These are phyloP conservation scores for Cottoperca gobio DNA, from an alignment of 2,797 vertebrate species.

Conservation along the genomic window DNA sequence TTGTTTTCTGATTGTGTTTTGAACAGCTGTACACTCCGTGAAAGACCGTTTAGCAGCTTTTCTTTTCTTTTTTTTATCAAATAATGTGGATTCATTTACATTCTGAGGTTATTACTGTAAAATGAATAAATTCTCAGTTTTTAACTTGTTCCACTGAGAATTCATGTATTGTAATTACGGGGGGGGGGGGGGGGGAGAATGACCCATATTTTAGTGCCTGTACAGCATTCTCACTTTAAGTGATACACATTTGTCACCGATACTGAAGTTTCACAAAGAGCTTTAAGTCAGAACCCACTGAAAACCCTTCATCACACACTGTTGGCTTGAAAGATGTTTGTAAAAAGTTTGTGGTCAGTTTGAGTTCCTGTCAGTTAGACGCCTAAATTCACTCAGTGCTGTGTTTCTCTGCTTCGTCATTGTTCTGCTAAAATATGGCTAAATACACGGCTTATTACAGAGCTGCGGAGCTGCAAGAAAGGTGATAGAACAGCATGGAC, in stretches of 20 bases:
- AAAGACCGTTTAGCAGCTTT: constrained; percentile 17
- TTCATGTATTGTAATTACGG: constrained; percentile 22
- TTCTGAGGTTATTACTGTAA: constrained; percentile 46
- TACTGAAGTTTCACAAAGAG: neutral
- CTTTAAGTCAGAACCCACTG: neutral
- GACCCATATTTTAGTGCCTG: neutral
- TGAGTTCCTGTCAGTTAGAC: neutral
- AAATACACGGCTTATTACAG: neutral
- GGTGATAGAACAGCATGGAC: neutral
- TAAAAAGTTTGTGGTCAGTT: neutral
- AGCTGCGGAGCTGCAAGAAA: neutral
- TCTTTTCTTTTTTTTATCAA: constrained; percentile 47
- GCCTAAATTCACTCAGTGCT: neutral
- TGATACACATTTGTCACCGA: neutral
- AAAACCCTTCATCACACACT: neutral
- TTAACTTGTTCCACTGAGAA: constrained; percentile 2
- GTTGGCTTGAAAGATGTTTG: neutral
- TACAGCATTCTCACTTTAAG: neutral
- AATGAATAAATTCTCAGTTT: constrained; percentile 17
- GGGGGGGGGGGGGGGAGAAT: neutral
- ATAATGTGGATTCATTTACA: constrained; percentile 18
- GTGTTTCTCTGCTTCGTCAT: too few relatives aligned
- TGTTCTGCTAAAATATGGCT: neutral
- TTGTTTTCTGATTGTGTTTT: constrained; percentile 19
- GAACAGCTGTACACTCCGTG: neutral